Percentiles rank a stretch among this genome's conserved stretches.
These are phyloP conservation scores for Heliconius aoede DNA, from an alignment of 2,888 invertebrate genomes.

Conservation along the genomic window DNA sequence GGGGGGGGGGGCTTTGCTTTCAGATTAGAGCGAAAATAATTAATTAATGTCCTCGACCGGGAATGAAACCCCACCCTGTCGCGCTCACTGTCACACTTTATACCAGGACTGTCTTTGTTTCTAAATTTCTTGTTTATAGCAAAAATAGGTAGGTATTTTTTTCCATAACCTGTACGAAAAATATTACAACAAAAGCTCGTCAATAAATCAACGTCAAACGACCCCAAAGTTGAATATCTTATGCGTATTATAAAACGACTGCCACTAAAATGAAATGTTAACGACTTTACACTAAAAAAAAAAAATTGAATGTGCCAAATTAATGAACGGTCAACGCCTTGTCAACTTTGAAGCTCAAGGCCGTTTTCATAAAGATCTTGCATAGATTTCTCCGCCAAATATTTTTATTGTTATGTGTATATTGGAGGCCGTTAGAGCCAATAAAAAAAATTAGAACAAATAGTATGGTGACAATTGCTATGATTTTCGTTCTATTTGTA, in stretches of 20 bases:
- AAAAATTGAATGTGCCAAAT: conserved; percentile 55
- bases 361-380: conserved; percentile 47
- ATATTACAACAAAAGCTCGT: conserved; percentile 40
- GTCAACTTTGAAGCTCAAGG: conserved; percentile 54
- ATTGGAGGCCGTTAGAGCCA: not conserved
- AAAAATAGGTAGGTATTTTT: not conserved
- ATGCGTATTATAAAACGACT: conserved; percentile 41
- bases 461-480: not conserved
- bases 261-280: conserved; percentile 50
- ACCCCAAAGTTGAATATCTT: conserved; percentile 43
- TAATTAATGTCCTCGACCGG: too few relatives aligned
- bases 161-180: not conserved
- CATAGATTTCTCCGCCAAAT: conserved; percentile 34
- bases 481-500: not conserved
- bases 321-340: conserved; percentile 60
- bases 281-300: conserved; percentile 50
- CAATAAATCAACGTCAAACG: conserved; percentile 51
- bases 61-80: too few relatives aligned
- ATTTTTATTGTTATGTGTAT: conserved; percentile 8
- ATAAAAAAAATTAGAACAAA: not conserved
- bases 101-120: too few relatives aligned
- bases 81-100: too few relatives aligned
- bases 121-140: not conserved
- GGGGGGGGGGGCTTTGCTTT: too few relatives aligned
- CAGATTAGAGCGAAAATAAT: too few relatives aligned